Evolutionary conservation across 2,113 vertebrate genomes (phyloP), one percentile per base, ranked within the genome.

Genomic region (Sarotherodon lohbergeri): DNA sequence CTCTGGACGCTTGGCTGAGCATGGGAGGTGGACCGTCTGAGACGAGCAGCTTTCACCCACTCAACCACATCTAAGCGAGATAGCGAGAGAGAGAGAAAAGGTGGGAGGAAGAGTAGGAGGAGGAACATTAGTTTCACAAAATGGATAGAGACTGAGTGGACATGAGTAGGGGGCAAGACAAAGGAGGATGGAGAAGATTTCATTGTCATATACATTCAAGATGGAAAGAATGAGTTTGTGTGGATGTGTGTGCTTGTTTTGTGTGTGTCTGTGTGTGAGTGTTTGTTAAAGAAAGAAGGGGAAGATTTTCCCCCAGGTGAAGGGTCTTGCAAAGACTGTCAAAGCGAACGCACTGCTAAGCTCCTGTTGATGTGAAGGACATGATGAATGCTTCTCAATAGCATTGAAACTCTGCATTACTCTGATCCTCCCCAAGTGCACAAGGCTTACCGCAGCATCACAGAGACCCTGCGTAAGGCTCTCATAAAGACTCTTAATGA

Each of bases 1-100:
- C 98, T 71, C 97, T 99, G 98, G 98, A 98, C 19, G 97, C 98
- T 94, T 99, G 99, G 99, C 94, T 99, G 97, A 98, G 98, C 97
- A 97, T 99, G 96, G 95, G 98, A 41, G 98, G 98, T 93, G 97
- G 97, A 84, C 91, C 98, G 24, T 97, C 98, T 19, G 98, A 99
- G 96, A 95, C 98, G 8, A 97, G 97, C 95, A 95, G 97, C 96
- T 99, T 99, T 95, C 98, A 98, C 96, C 97, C 98, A 89, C 97
- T 99, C 96, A 99, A 98, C 97, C 98, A 99, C 96, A 98, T 99
- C 97, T 99, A 97, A 97, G 95, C 9, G 84, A 73, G 9, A 86
- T 87, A 94, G 93, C 85, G 61, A 84, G 52, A 17, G 4, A 54
- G 16, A 34, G 3, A 32, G 59, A 61, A 50, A 29, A 90, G 85